Conservation (phyloP, 2,888 invertebrate genomes). For the Lamellibrachia satsuma region DNA sequence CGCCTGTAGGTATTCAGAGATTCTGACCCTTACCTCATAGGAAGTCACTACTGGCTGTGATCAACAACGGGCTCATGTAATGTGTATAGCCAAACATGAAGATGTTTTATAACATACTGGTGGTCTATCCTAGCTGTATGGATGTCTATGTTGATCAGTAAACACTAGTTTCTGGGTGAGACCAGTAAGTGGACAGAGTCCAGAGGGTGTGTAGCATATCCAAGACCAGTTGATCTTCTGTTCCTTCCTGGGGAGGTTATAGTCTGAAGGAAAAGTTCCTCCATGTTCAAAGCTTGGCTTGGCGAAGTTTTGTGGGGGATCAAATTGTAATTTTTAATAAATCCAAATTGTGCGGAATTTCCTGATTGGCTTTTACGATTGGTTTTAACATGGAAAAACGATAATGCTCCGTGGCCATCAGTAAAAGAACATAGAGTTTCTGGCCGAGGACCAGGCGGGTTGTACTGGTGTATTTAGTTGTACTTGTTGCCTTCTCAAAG, state of each 20-base stretch:
- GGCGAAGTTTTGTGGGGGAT: no score
- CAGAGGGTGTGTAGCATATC: neutral
- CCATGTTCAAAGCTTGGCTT: neutral
- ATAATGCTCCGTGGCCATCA: no score
- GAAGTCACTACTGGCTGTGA: neutral
- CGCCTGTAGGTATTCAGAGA: neutral
- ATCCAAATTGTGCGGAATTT: no score
- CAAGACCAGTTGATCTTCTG: neutral
- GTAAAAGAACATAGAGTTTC: no score
- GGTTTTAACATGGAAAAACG: no score
- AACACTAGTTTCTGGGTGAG: neutral
- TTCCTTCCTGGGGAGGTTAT: neutral
- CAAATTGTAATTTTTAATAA: no score
- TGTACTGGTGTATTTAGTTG: no score
- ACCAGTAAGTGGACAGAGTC: neutral
- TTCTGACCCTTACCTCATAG: neutral
- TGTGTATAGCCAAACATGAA: neutral
- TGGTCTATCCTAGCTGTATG: neutral
- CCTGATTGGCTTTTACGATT: no score
- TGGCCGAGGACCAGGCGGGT: no score
- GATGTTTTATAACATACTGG: neutral
- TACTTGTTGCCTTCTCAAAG: no score
- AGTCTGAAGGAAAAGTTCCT: neutral
- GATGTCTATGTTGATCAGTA: neutral
- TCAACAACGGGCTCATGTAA: neutral